Evolutionary conservation across 2,797 vertebrate species (phyloP).

Genomic region (Cichlasoma orientale): DNA sequence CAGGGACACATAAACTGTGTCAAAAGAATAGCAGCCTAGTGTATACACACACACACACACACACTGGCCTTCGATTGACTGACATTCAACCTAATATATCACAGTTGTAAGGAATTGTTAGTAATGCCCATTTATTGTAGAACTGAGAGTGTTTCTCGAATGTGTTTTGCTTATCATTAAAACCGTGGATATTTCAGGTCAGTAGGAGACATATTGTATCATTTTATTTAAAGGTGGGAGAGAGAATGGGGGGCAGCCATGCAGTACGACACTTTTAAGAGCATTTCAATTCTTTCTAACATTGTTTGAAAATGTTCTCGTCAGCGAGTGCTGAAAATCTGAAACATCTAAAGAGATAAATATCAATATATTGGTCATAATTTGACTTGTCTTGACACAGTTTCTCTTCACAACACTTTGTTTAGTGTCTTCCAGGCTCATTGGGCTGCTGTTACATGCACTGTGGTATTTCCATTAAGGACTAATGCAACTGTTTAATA

Average conservation of each 20-base stretch:
- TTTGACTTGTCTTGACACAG: constrained; percentile 16
- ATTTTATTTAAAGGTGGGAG: not conserved
- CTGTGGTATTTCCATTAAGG: constrained; percentile 60
- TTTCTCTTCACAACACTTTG: constrained; percentile 5
- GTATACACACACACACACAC: not conserved
- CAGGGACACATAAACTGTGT: not conserved
- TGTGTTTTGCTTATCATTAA: not conserved
- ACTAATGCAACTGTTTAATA: constrained; percentile 57
- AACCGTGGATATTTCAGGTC: not conserved
- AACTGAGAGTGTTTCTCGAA: not conserved
- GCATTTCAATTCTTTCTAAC: not conserved
- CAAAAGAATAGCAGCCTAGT: not conserved
- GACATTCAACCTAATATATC: not conserved
- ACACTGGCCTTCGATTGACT: not conserved
- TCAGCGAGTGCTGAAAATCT: not conserved
- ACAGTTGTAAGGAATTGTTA: not conserved
- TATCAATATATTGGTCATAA: not conserved
- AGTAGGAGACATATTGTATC: constrained; percentile 5
- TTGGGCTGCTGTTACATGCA: constrained; percentile 42
- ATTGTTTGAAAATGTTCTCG: not conserved
- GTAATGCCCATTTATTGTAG: not conserved
- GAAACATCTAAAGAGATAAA: not conserved
- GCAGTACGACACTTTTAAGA: not conserved
- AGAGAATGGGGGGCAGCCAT: not conserved
- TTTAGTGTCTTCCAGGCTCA: constrained; percentile 10